A percentile compares a stretch with the other conserved stretches of the same genome.
Conservation (phyloP, 2,888 invertebrate genomes). For the Calameuta filiformis region DNA sequence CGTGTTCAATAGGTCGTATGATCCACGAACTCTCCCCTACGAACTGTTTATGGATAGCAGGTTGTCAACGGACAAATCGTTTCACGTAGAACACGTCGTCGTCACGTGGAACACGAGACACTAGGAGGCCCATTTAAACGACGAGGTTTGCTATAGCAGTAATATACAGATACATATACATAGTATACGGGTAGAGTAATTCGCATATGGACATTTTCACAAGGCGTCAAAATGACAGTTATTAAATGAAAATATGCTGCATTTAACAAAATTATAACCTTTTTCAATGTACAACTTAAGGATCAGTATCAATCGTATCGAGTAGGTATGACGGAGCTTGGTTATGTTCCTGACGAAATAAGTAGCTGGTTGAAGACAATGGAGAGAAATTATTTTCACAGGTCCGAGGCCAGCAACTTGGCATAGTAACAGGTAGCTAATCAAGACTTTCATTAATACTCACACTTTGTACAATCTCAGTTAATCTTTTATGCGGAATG, state of each 20-base stretch:
- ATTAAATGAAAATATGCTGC: background rate
- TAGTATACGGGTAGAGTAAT: background rate
- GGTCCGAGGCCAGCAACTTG: background rate
- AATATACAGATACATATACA: background rate
- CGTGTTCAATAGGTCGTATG: background rate
- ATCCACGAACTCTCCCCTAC: background rate
- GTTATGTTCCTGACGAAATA: background rate
- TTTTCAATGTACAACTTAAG: background rate
- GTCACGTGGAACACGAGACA: conserved; percentile 24
- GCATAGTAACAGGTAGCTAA: background rate
- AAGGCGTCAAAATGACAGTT: background rate
- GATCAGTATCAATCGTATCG: background rate
- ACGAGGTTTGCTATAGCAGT: background rate
- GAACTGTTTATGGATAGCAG: conserved; percentile 35
- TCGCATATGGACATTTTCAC: background rate
- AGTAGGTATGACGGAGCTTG: background rate
- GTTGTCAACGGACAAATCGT: conserved; percentile 30
- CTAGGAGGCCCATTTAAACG: background rate
- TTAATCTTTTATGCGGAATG: background rate
- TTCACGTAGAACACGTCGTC: conserved; percentile 21
- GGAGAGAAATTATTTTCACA: background rate
- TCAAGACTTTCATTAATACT: background rate
- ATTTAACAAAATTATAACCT: background rate
- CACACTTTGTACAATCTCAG: background rate
- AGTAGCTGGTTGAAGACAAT: background rate